phyloP scores from a whole-genome alignment of 1,140 invertebrate genomes.

The Heliconius hewitsoni region DNA sequence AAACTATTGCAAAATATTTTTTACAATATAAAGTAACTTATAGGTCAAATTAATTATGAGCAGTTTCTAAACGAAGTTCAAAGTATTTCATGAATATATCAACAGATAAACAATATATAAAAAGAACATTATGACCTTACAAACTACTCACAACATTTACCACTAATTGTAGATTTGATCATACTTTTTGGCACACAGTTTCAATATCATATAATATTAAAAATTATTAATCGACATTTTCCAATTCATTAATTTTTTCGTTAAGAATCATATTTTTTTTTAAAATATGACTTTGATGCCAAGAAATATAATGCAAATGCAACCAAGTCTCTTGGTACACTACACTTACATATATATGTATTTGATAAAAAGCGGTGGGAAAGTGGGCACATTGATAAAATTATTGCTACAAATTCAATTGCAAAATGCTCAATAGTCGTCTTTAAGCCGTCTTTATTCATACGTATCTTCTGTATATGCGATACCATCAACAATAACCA shows the following conservation, averaged over 20 bases:
- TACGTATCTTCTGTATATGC: background rate
- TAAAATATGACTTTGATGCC: conserved; percentile 29
- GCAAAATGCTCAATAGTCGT: background rate
- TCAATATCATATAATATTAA: background rate
- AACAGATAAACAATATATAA: background rate
- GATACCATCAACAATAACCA: background rate
- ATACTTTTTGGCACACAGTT: conserved; percentile 33
- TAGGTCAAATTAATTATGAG: background rate
- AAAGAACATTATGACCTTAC: background rate
- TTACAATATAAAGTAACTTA: background rate
- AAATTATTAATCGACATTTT: background rate
- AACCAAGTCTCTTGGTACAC: conserved; percentile 18
- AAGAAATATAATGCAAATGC: conserved; percentile 29
- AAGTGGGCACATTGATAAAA: conserved; percentile 6
- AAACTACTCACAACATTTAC: conserved; percentile 26
- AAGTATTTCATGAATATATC: background rate
- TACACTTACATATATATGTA: conserved; percentile 11
- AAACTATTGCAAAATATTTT: background rate
- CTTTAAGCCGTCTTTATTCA: background rate
- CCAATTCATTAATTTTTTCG: too few relatives aligned
- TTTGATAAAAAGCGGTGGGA: conserved; percentile 22
- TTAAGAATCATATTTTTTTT: conserved; percentile 18
- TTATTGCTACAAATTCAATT: conserved; percentile 5
- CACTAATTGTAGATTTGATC: conserved; percentile 28
- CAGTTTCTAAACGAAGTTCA: background rate